Evolutionary conservation across 2,113 vertebrate genomes (phyloP).

Genomic region (Tylochromis polylepis): DNA sequence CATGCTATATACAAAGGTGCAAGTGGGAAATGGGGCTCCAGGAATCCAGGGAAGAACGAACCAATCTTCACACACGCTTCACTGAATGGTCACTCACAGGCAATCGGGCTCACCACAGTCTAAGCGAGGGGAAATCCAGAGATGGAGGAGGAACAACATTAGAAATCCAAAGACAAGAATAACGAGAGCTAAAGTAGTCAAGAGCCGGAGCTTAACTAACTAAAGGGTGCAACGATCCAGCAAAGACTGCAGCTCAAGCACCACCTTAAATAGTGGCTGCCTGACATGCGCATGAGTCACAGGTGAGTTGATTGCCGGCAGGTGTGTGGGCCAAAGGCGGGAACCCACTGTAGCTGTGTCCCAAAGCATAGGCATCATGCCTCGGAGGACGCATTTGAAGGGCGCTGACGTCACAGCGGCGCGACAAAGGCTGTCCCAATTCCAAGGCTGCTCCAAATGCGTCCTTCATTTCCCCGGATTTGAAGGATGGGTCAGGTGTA

Average conservation of each 20-base stretch:
- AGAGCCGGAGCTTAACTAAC: fast-evolving
- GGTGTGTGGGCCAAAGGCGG: too few species aligned
- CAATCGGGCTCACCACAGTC: background rate
- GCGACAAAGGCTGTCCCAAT: too few species aligned
- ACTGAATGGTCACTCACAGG: background rate
- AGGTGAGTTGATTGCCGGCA: too few species aligned
- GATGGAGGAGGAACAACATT: background rate
- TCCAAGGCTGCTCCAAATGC: too few species aligned
- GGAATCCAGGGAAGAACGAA: background rate
- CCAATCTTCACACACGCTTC: background rate
- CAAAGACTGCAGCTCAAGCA: background rate
- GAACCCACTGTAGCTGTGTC: too few species aligned
- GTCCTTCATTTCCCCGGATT: too few species aligned
- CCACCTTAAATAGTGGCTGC: background rate
- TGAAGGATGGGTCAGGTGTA: too few species aligned
- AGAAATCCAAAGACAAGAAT: background rate
- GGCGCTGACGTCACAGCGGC: too few species aligned
- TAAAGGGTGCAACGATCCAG: background rate
- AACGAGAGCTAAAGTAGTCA: background rate
- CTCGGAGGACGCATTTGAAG: too few species aligned
- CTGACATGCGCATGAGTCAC: background rate
- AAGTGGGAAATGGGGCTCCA: background rate
- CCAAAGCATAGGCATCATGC: too few species aligned
- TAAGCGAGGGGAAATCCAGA: background rate
- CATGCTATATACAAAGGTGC: background rate